Conservation (phyloP, 2,888 invertebrate genomes). For the Hylaea fasciaria region DNA sequence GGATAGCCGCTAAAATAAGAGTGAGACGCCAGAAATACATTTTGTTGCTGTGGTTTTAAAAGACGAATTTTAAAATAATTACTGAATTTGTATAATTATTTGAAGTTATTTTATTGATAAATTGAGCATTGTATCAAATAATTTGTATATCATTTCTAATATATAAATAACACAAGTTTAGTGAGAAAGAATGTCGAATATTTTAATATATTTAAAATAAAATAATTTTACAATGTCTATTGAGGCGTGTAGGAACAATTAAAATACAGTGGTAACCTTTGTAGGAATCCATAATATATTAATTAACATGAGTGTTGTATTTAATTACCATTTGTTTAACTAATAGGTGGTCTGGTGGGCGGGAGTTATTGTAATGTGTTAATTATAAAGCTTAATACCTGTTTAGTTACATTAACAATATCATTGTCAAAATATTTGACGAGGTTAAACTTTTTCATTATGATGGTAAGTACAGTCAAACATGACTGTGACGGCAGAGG, state of each 20-base stretch:
- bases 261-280: constrained; percentile 49
- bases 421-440: constrained; percentile 27
- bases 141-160: no score
- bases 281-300: constrained; percentile 56
- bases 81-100: neutral
- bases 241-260: constrained; percentile 46
- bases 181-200: constrained; percentile 26
- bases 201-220: constrained; percentile 29
- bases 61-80: neutral
- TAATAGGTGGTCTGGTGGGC: constrained; percentile 61
- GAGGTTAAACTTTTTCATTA: constrained; percentile 3
- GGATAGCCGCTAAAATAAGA: no score
- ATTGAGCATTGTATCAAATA: constrained; percentile 5
- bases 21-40: no score
- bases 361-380: constrained; percentile 52
- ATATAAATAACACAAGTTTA: constrained; percentile 22
- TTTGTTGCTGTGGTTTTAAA: neutral
- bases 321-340: constrained; percentile 64
- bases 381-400: constrained; percentile 39
- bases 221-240: constrained; percentile 31
- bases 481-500: no score
- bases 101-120: constrained; percentile 1
- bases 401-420: constrained; percentile 27
- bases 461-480: neutral
- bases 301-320: constrained; percentile 63